Percentiles rank a stretch among this genome's conserved stretches.
Conservation (phyloP, 2,888 invertebrate genomes). For the Chirona hameri region DNA sequence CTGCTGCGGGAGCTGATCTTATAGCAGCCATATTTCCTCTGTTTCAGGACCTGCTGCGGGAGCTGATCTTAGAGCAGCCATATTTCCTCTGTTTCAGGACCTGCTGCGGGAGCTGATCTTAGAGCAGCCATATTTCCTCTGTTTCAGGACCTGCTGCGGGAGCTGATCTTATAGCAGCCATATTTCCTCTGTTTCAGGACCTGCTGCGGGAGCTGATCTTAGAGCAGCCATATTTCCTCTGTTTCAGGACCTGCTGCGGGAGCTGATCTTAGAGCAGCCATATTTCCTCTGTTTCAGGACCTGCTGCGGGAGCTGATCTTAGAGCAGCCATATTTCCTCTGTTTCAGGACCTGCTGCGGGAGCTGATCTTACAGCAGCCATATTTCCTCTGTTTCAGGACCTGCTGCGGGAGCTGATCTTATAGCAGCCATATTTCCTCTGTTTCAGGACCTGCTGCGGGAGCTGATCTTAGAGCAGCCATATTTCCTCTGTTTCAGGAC, state of each 20-base stretch:
- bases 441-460: conserved; percentile 72
- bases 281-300: conserved; percentile 59
- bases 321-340: too few species aligned
- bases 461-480: too few species aligned
- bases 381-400: conserved; percentile 59
- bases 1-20: conserved; percentile 80
- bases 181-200: conserved; percentile 59
- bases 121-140: too few species aligned
- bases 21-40: too few species aligned
- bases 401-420: conserved; percentile 80
- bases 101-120: conserved; percentile 80
- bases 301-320: conserved; percentile 80
- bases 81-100: conserved; percentile 59
- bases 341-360: conserved; percentile 72
- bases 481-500: conserved; percentile 59
- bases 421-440: too few species aligned
- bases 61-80: too few species aligned
- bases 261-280: too few species aligned
- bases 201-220: conserved; percentile 80
- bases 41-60: conserved; percentile 72
- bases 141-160: conserved; percentile 72
- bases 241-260: conserved; percentile 72
- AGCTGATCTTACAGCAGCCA: too few species aligned
- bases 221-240: too few species aligned
- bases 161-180: too few species aligned